phyloP scores from a whole-genome alignment of 2,888 invertebrate species.

The Acronicta alni region DNA sequence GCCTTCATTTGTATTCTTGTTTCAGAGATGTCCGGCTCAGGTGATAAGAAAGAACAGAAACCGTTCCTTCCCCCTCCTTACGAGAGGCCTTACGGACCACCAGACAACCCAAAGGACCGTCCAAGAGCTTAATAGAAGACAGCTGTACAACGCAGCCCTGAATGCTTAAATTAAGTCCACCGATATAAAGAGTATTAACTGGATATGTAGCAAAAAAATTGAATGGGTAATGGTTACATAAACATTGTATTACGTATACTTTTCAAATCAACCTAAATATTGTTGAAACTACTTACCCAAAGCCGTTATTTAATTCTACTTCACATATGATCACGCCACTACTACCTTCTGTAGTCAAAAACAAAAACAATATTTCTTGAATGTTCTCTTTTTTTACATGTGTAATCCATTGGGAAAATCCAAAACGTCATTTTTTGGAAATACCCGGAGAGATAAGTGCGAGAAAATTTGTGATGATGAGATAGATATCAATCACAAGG shows the following conservation, averaged over 20 bases:
- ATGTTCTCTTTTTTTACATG: neutral
- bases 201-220: neutral
- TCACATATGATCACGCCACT: no score
- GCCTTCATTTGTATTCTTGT: conserved; percentile 10
- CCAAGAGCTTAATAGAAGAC: conserved; percentile 48
- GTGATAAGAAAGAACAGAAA: conserved; percentile 65
- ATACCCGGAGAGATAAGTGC: conserved; percentile 21
- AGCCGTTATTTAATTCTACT: no score
- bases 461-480: conserved; percentile 4
- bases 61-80: conserved; percentile 72
- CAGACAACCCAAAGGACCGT: conserved; percentile 63
- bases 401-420: conserved; percentile 15
- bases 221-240: no score
- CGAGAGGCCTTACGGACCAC: conserved; percentile 69
- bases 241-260: no score
- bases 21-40: conserved; percentile 71
- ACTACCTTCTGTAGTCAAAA: no score
- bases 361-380: neutral
- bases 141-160: neutral
- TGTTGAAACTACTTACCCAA: no score
- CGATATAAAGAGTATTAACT: neutral
- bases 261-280: no score
- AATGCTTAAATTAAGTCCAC: neutral
- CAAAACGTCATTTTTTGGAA: conserved; percentile 15
- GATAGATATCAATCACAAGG: conserved; percentile 2